Evolutionary conservation across 2,113 vertebrate genomes (phyloP).

Genomic region (Typhlomys cinereus): DNA sequence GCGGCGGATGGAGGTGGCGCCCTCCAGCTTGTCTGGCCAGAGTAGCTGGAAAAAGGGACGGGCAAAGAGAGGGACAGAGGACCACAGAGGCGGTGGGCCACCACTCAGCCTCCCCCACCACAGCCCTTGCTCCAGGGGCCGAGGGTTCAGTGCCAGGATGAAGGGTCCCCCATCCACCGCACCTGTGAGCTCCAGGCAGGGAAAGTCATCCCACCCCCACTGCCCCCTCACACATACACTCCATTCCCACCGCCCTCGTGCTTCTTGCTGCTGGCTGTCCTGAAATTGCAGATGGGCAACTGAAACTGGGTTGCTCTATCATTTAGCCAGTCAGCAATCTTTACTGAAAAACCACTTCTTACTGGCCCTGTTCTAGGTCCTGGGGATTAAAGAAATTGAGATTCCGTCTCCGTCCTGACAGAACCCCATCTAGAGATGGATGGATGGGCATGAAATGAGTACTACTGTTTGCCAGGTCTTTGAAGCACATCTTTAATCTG

Average conservation of each 20-base stretch:
- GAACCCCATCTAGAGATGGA: neutral
- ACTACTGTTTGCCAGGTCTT: neutral
- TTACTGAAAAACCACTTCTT: neutral
- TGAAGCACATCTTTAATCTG: neutral
- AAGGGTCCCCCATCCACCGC: neutral
- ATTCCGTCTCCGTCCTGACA: neutral
- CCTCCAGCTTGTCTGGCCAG: neutral
- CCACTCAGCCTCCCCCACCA: too few species aligned
- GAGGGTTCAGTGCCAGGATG: too few species aligned
- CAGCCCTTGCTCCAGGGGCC: neutral
- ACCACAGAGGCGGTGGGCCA: neutral
- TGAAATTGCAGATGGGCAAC: neutral
- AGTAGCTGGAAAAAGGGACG: conserved; percentile 61
- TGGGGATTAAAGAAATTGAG: neutral
- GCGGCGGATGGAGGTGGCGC: neutral
- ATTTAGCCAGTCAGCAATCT: neutral
- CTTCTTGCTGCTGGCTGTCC: too few species aligned
- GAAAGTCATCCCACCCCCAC: neutral
- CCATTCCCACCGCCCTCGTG: neutral
- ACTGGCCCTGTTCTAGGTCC: neutral
- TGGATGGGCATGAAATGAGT: neutral
- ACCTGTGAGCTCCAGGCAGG: neutral
- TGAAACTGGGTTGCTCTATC: neutral
- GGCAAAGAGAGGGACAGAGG: neutral
- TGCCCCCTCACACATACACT: too few species aligned